These are phyloP conservation scores for Homalodisca vitripennis DNA, from an alignment of 1,140 invertebrate genomes.

Conservation along the genomic window DNA sequence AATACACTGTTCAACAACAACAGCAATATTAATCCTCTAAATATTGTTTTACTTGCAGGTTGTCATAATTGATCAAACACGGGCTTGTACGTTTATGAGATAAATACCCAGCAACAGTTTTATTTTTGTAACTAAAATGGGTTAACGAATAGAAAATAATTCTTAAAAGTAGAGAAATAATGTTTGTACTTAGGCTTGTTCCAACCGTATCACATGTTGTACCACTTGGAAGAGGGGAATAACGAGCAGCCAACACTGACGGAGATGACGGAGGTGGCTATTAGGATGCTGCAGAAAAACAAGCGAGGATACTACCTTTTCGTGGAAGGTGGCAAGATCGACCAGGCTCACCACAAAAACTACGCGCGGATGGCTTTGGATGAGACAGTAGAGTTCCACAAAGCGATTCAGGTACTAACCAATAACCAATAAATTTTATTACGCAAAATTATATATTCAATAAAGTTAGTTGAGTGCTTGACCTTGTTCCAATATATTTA, in stretches of 20 bases:
- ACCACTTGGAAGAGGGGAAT: conserved; percentile 52
- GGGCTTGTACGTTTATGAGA: too few species aligned
- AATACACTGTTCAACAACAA: too few species aligned
- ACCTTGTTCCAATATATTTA: too few species aligned
- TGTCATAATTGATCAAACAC: too few species aligned
- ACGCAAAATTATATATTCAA: background rate
- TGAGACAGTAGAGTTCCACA: conserved; percentile 59
- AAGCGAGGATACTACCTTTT: conserved; percentile 68
- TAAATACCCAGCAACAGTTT: too few species aligned
- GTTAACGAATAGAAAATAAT: too few species aligned
- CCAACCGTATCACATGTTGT: conserved; percentile 40
- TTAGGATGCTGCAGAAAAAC: conserved; percentile 69
- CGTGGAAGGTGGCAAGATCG: conserved; percentile 72
- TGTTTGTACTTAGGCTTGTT: conserved; percentile 44
- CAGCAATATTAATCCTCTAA: too few species aligned
- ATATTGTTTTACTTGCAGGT: too few species aligned
- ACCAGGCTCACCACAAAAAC: conserved; percentile 69
- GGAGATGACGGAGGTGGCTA: conserved; percentile 80
- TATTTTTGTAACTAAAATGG: too few species aligned
- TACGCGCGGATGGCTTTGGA: conserved; percentile 60
- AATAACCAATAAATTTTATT: background rate
- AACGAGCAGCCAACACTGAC: conserved; percentile 59
- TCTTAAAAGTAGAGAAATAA: too few species aligned
- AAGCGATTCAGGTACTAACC: conserved; percentile 21
- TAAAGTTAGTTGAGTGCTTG: background rate